Evolutionary conservation across 2,113 vertebrate species (phyloP).

Genomic region (Oncorhynchus kisutch): DNA sequence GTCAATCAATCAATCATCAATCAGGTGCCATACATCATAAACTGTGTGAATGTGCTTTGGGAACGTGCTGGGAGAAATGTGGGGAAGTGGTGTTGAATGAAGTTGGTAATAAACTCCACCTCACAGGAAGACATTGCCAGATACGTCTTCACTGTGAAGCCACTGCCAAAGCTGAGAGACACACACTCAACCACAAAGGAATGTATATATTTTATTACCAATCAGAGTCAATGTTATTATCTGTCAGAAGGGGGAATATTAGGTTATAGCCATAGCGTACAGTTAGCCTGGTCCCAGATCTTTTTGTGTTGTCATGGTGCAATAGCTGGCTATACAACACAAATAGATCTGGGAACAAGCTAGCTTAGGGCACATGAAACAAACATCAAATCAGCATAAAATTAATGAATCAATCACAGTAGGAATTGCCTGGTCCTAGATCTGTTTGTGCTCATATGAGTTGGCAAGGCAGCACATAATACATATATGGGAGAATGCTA

Average conservation of each 20-base stretch:
- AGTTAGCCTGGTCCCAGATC: too few species aligned
- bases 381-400: too few species aligned
- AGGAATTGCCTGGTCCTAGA: too few species aligned
- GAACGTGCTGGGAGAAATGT: slow-evolving; percentile 77
- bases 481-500: too few species aligned
- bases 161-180: slow-evolving; percentile 85
- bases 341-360: too few species aligned
- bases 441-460: too few species aligned
- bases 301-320: too few species aligned
- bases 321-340: too few species aligned
- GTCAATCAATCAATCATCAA: neutral
- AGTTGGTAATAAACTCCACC: slow-evolving; percentile 81
- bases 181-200: slow-evolving; percentile 31
- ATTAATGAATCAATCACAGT: too few species aligned
- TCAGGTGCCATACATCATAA: too few species aligned
- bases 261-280: slow-evolving; percentile 1
- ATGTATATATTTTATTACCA: slow-evolving; percentile 17
- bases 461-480: too few species aligned
- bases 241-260: slow-evolving; percentile 21
- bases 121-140: slow-evolving; percentile 76
- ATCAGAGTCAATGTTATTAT: slow-evolving; percentile 27
- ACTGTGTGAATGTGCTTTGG: slow-evolving; percentile 60
- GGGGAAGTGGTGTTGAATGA: slow-evolving; percentile 85
- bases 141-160: slow-evolving; percentile 98
- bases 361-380: too few species aligned